phyloP scores from a whole-genome alignment of 1,140 invertebrate genomes.

The Bathynomus jamesi region DNA sequence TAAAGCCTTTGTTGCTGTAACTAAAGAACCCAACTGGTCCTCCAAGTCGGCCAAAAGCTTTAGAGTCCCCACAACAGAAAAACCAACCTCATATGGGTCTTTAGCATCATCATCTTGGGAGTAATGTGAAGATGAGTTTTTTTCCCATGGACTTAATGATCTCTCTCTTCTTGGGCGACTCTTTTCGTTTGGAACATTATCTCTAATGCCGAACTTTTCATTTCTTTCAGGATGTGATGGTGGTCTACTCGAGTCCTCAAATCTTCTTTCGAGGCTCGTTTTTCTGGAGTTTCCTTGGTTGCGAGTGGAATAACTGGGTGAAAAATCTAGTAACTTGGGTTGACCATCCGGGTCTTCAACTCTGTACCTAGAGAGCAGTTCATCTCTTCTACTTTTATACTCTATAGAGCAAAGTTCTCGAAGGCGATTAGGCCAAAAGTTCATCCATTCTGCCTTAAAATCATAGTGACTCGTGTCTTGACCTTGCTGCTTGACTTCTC shows the following conservation, averaged over 20 bases:
- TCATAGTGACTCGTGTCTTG: background rate
- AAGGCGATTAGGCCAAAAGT: background rate
- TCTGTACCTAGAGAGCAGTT: background rate
- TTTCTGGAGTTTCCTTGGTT: no score
- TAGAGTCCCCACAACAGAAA: conserved; percentile 33
- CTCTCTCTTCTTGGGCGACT: background rate
- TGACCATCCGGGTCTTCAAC: background rate
- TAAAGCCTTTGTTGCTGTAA: conserved; percentile 23
- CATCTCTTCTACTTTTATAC: background rate
- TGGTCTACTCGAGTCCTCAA: background rate
- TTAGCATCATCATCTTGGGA: background rate
- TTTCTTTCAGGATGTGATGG: no score
- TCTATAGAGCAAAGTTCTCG: background rate
- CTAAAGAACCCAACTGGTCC: conserved; percentile 29
- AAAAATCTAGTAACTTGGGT: background rate
- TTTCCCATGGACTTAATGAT: background rate
- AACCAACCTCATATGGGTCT: background rate
- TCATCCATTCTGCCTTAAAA: background rate
- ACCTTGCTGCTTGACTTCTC: background rate
- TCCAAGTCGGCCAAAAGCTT: conserved; percentile 29
- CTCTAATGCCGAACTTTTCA: no score
- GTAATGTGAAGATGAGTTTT: background rate
- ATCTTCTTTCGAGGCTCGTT: no score
- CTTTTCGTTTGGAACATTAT: background rate
- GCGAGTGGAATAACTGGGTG: no score